Evolutionary conservation across 2,797 vertebrate genomes (phyloP).

Genomic region (Sebastes jordani): DNA sequence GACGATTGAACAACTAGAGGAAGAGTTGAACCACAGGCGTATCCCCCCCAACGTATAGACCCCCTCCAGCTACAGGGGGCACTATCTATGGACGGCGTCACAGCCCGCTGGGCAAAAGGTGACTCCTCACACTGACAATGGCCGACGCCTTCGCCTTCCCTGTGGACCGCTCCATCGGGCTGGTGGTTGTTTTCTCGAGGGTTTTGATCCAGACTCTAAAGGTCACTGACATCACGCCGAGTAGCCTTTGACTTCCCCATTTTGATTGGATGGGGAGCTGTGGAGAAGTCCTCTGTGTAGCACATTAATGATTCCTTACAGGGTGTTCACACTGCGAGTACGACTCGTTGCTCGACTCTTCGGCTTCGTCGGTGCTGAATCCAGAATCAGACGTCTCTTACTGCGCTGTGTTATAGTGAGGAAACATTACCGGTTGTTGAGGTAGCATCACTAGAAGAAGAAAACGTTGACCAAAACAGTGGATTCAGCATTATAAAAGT

Average conservation of each 20-base stretch:
- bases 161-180: slow-evolving; percentile 14
- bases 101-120: too few relatives aligned
- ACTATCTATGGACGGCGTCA: background rate
- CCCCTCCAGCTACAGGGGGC: slow-evolving; percentile 14
- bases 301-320: slow-evolving; percentile 39
- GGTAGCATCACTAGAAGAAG: slow-evolving; percentile 10
- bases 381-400: background rate
- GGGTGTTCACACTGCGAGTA: slow-evolving; percentile 56
- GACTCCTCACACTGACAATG: background rate
- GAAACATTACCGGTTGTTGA: background rate
- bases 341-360: background rate
- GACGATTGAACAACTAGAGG: slow-evolving; percentile 11
- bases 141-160: slow-evolving; percentile 8
- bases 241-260: slow-evolving; percentile 42
- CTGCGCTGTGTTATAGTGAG: background rate
- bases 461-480: background rate
- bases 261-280: background rate
- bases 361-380: background rate
- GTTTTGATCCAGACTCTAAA: slow-evolving; percentile 14
- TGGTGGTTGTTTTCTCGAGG: background rate
- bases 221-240: slow-evolving; percentile 28
- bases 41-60: background rate
- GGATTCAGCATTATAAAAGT: background rate
- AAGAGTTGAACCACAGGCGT: slow-evolving; percentile 12
- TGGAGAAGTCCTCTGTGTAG: slow-evolving; percentile 57